Conservation (phyloP, 2,797 vertebrate species). For the Hyperoplus lanceolatus region DNA sequence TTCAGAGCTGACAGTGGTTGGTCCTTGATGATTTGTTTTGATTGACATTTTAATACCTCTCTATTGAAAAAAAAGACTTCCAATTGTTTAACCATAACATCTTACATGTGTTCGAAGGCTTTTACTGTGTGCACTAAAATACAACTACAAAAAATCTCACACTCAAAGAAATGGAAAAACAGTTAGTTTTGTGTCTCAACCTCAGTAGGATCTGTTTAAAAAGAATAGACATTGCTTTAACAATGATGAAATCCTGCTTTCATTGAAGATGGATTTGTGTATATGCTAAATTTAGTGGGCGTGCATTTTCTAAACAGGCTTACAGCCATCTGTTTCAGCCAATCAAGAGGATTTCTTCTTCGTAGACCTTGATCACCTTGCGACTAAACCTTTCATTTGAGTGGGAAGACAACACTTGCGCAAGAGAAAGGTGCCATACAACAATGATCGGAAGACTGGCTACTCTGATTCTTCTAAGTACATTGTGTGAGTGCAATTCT, state of each 20-base stretch:
- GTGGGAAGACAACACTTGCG: too few species aligned
- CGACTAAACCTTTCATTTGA: too few species aligned
- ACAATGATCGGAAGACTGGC: slow-evolving; percentile 32
- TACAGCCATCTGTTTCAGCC: too few species aligned
- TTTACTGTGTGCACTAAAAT: background rate
- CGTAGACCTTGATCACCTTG: too few species aligned
- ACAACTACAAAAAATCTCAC: background rate
- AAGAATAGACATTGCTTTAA: background rate
- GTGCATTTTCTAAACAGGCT: too few species aligned
- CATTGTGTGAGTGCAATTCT: slow-evolving; percentile 22
- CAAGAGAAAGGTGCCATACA: background rate
- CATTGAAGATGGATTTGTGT: background rate
- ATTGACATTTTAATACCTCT: background rate
- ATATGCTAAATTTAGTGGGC: background rate
- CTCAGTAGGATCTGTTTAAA: background rate
- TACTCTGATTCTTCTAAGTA: slow-evolving; percentile 22
- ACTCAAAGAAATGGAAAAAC: background rate
- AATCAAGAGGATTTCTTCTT: background rate
- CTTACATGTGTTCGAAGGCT: background rate
- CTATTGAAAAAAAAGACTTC: background rate
- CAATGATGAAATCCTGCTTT: background rate
- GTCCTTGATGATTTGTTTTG: background rate
- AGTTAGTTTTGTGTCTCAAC: background rate
- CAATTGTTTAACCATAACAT: background rate
- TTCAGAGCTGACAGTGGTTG: background rate